phyloP scores from a whole-genome alignment of 2,113 vertebrate species.

The Saguinus imperator region DNA sequence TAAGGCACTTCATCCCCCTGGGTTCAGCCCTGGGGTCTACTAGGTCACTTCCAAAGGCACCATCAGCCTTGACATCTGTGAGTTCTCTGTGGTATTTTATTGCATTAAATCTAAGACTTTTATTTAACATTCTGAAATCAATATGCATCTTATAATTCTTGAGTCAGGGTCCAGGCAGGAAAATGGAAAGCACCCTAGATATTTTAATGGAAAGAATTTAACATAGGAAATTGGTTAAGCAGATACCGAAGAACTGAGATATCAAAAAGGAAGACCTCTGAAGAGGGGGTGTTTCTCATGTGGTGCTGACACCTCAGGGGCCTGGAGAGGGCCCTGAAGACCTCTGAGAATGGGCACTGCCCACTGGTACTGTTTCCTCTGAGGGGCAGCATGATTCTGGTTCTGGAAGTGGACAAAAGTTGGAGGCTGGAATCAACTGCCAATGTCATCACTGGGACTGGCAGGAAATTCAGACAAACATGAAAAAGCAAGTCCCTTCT shows the following conservation, averaged over 20 bases:
- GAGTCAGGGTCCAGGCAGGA: neutral
- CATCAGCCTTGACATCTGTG: no score
- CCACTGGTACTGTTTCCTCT: neutral
- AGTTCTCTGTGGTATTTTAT: neutral
- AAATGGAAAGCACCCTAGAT: neutral
- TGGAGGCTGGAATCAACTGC: neutral
- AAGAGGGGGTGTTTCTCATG: neutral
- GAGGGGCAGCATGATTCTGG: neutral
- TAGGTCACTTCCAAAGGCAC: neutral
- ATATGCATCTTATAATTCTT: neutral
- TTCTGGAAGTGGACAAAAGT: neutral
- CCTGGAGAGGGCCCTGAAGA: neutral
- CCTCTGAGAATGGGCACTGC: neutral
- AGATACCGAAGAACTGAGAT: neutral
- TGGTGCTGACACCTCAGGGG: no score
- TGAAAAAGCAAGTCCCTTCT: neutral
- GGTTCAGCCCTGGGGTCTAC: neutral
- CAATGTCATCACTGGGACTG: neutral
- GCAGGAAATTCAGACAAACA: neutral
- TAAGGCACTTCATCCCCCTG: neutral
- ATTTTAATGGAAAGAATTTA: neutral
- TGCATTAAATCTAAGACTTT: neutral
- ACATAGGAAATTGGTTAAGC: neutral
- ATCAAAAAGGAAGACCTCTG: neutral
- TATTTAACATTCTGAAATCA: neutral